These are phyloP conservation scores for Centropyge bicolor DNA, from an alignment of 2,797 vertebrate species.

Conservation along the genomic window DNA sequence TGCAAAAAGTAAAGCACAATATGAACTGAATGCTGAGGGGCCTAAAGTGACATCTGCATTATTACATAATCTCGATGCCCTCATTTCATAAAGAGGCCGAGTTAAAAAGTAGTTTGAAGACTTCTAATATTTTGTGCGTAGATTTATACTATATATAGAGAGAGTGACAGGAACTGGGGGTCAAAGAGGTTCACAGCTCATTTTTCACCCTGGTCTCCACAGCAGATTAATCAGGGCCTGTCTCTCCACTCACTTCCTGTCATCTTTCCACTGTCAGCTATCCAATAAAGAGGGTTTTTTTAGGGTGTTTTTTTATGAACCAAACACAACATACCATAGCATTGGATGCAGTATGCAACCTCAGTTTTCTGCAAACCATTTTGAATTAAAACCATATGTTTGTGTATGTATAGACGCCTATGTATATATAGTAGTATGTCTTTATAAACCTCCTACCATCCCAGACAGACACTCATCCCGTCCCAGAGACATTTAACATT, in stretches of 20 bases:
- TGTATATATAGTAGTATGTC: background rate
- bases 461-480: background rate
- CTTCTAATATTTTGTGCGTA: background rate
- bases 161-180: too few relatives aligned
- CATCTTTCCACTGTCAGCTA: background rate
- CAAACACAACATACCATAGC: background rate
- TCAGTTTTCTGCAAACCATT: background rate
- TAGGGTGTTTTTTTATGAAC: background rate
- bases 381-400: background rate
- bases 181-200: background rate
- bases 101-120: background rate
- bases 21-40: background rate
- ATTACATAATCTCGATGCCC: background rate
- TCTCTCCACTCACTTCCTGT: constrained; percentile 11
- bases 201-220: background rate
- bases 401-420: background rate
- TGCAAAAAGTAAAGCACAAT: background rate
- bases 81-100: background rate
- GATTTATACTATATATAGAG: background rate
- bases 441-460: background rate
- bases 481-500: background rate
- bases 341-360: background rate
- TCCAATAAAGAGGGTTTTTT: background rate
- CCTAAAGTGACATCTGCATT: background rate
- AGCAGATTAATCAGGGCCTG: background rate